phyloP scores from a whole-genome alignment of 2,888 invertebrate species.

The Drosophila barbarae region DNA sequence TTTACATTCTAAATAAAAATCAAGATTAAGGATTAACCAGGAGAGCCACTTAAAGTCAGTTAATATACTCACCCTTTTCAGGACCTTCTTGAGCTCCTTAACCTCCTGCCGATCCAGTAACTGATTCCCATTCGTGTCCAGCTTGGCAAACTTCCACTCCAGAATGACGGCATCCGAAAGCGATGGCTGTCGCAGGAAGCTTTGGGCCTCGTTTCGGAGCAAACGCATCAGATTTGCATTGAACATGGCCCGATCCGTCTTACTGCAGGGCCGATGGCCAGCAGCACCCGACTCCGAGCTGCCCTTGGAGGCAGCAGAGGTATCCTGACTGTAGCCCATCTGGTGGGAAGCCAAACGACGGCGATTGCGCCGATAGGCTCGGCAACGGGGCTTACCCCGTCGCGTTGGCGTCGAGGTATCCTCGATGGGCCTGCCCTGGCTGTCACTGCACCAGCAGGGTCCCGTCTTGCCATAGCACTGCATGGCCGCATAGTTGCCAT shows the following conservation, averaged over 20 bases:
- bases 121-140: constrained; percentile 90
- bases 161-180: constrained; percentile 81
- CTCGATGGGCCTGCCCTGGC: constrained; percentile 89
- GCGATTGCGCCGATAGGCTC: constrained; percentile 81
- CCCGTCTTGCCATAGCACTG: constrained; percentile 90
- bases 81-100: constrained; percentile 88
- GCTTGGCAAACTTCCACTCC: constrained; percentile 93
- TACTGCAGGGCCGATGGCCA: constrained; percentile 83
- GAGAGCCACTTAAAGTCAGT: rapidly evolving
- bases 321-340: constrained; percentile 41
- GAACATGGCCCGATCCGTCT: constrained; percentile 88
- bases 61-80: constrained; percentile 84
- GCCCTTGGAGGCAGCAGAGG: constrained; percentile 35
- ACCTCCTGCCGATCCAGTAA: constrained; percentile 90
- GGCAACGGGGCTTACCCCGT: constrained; percentile 86
- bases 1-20: constrained; percentile 84
- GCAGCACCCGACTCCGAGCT: constrained; percentile 42
- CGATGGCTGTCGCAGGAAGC: constrained; percentile 67
- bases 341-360: constrained; percentile 83
- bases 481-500: constrained; percentile 91
- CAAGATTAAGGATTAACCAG: background rate
- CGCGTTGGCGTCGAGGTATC: constrained; percentile 90
- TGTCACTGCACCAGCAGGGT: constrained; percentile 93
- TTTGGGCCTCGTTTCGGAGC: constrained; percentile 88
- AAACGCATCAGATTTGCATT: constrained; percentile 91